These are phyloP conservation scores for Popillia japonica DNA, from an alignment of 1,140 invertebrate genomes.

Conservation along the genomic window DNA sequence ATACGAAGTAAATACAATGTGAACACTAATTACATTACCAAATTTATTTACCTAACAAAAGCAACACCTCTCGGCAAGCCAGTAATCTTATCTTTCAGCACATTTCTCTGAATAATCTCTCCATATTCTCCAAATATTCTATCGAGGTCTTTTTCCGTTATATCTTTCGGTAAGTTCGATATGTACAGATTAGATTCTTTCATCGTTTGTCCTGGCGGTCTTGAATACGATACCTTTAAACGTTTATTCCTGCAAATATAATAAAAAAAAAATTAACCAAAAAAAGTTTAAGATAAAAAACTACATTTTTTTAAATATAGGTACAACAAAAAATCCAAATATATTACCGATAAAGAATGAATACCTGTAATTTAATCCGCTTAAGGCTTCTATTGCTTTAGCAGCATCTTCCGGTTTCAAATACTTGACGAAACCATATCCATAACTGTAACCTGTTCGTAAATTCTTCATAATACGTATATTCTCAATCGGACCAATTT, in stretches of 20 bases:
- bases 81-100: constrained; percentile 87
- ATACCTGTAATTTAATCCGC: constrained; percentile 72
- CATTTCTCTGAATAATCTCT: constrained; percentile 88
- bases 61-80: constrained; percentile 87
- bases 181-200: constrained; percentile 96
- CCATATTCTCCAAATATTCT: constrained; percentile 87
- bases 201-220: constrained; percentile 89
- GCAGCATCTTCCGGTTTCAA: constrained; percentile 83
- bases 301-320: too few species aligned
- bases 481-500: constrained; percentile 86
- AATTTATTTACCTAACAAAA: constrained; percentile 93
- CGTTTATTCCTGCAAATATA: constrained; percentile 59
- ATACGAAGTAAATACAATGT: background rate
- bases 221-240: constrained; percentile 86
- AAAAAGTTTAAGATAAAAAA: too few species aligned
- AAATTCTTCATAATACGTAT: constrained; percentile 92
- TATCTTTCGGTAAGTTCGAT: constrained; percentile 87
- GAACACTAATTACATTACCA: too few species aligned
- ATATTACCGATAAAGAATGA: background rate
- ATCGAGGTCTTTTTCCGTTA: constrained; percentile 82
- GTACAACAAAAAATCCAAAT: background rate
- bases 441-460: constrained; percentile 93
- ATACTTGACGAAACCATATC: constrained; percentile 96
- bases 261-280: background rate
- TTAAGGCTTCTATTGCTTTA: constrained; percentile 85